These are phyloP conservation scores for Carassius auratus DNA, from an alignment of 2,113 vertebrate genomes.

Conservation along the genomic window DNA sequence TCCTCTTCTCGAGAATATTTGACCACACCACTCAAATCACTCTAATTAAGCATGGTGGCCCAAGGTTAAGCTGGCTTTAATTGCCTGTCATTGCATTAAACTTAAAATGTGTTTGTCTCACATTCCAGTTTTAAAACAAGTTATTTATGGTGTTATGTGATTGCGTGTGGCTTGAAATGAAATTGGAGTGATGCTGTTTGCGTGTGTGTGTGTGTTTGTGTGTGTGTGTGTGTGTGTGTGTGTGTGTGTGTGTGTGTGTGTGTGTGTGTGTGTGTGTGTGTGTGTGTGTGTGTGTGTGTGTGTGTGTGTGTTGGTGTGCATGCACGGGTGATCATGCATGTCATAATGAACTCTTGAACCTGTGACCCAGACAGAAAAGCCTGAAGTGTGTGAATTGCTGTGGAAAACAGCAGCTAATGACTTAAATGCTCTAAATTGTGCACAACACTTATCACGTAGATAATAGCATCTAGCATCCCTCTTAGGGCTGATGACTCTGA, in stretches of 20 bases:
- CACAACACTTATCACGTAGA: slow-evolving; percentile 29
- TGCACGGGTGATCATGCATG: slow-evolving; percentile 2
- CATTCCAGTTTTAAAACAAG: slow-evolving; percentile 57
- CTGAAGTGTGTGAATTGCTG: slow-evolving; percentile 43
- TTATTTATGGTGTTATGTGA: not conserved
- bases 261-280: not conserved
- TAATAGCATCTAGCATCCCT: slow-evolving; percentile 31
- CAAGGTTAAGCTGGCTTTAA: slow-evolving; percentile 70
- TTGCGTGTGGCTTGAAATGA: not conserved
- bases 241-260: not conserved
- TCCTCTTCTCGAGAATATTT: slow-evolving; percentile 67
- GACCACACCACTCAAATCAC: slow-evolving; percentile 66
- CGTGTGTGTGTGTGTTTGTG: not conserved
- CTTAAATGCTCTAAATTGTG: slow-evolving; percentile 30
- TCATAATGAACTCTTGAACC: slow-evolving; percentile 35
- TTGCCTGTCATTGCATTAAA: slow-evolving; percentile 79
- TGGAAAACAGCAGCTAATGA: slow-evolving; percentile 39
- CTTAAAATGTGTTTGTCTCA: slow-evolving; percentile 73
- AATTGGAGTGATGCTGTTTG: not conserved
- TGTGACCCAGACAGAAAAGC: slow-evolving; percentile 28
- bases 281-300: not conserved
- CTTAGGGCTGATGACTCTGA: slow-evolving; percentile 31
- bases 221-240: not conserved
- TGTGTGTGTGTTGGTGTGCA: not conserved
- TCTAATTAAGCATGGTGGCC: slow-evolving; percentile 72